phyloP scores from a whole-genome alignment of 1,140 invertebrate genomes.

The Thaumetopoea pityocampa region DNA sequence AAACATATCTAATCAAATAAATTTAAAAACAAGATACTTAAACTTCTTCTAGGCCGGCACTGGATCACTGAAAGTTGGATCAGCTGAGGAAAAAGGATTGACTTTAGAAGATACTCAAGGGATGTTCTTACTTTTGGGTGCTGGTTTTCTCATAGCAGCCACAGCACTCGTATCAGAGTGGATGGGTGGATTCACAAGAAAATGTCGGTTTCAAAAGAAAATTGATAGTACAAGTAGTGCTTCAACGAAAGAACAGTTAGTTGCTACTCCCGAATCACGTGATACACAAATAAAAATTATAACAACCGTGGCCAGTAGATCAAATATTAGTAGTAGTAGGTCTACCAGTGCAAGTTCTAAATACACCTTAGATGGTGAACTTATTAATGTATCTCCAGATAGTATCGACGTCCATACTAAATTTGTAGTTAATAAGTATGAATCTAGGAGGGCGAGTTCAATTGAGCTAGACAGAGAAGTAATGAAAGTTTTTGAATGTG shows the following conservation, averaged over 20 bases:
- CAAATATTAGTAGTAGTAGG: constrained; percentile 26
- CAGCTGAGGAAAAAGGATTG: constrained; percentile 80
- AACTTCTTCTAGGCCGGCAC: constrained; percentile 36
- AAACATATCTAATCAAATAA: no score
- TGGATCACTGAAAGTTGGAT: constrained; percentile 43
- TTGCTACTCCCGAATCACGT: constrained; percentile 22
- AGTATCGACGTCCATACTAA: constrained; percentile 44
- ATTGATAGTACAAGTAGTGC: constrained; percentile 15
- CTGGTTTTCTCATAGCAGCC: constrained; percentile 79
- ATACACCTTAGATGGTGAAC: constrained; percentile 43
- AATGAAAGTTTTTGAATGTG: constrained; percentile 55
- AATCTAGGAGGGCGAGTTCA: constrained; percentile 56
- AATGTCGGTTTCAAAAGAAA: constrained; percentile 60
- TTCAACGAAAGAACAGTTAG: constrained; percentile 26
- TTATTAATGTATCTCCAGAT: constrained; percentile 50
- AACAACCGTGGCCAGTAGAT: constrained; percentile 19
- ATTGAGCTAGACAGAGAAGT: constrained; percentile 64
- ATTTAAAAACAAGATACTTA: no score
- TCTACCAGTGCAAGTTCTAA: constrained; percentile 36
- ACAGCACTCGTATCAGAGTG: constrained; percentile 77
- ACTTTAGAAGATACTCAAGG: constrained; percentile 86
- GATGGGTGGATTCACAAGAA: constrained; percentile 79
- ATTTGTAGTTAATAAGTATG: constrained; percentile 27
- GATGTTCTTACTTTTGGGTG: constrained; percentile 84
- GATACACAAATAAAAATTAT: constrained; percentile 13